phyloP scores from a whole-genome alignment of 2,113 vertebrate species.

The Takifugu flavidus region DNA sequence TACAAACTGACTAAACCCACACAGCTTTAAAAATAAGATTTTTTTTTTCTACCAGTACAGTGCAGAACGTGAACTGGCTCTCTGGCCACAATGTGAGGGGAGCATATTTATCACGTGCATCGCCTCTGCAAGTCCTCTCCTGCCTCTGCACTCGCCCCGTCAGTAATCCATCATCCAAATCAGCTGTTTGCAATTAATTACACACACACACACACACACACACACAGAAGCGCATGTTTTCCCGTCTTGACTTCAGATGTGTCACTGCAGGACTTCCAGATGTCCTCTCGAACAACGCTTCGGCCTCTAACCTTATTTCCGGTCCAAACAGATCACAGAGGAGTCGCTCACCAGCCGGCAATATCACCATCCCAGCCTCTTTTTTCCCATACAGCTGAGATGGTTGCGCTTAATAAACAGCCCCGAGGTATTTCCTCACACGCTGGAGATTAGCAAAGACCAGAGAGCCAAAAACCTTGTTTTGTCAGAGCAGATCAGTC shows the following conservation, averaged over 20 bases:
- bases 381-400: slow-evolving; percentile 18
- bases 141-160: slow-evolving; percentile 17
- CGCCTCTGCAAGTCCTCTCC: neutral
- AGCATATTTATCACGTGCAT: neutral
- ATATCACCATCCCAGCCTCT: slow-evolving; percentile 42
- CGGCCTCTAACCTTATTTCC: neutral
- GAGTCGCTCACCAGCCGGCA: slow-evolving; percentile 24
- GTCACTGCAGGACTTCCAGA: neutral
- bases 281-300: too few species aligned
- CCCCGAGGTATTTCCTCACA: slow-evolving; percentile 15
- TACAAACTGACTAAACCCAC: too few species aligned
- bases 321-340: slow-evolving; percentile 33
- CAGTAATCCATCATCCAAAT: slow-evolving; percentile 8
- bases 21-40: too few species aligned
- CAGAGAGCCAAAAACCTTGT: slow-evolving; percentile 7
- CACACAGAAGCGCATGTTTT: too few species aligned
- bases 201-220: too few species aligned
- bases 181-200: neutral
- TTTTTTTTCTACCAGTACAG: too few species aligned
- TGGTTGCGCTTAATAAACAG: slow-evolving; percentile 28
- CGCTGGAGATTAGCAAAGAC: slow-evolving; percentile 17
- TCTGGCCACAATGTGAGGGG: too few species aligned
- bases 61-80: too few species aligned
- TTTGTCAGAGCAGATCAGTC: neutral
- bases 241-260: neutral